Conservation (phyloP, 2,797 vertebrate species). For the Odontamblyopus lacepedii region DNA sequence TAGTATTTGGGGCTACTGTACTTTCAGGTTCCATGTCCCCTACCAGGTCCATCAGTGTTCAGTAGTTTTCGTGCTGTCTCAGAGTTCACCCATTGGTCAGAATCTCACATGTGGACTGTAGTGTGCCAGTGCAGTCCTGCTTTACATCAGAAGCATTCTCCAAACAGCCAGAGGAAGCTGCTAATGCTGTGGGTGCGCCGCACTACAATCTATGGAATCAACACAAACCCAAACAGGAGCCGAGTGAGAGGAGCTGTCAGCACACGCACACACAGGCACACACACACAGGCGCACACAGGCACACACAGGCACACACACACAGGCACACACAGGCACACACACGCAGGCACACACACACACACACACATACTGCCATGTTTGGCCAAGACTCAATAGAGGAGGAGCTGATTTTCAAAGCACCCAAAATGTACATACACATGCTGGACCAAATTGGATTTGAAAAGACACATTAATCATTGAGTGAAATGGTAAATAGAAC, state of each 20-base stretch:
- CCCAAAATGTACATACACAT: background rate
- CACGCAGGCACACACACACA: no score
- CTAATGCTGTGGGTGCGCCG: conserved; percentile 37
- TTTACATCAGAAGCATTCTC: conserved; percentile 48
- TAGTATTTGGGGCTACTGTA: no score
- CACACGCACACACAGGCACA: background rate
- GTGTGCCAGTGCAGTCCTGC: conserved; percentile 33
- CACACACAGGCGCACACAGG: background rate
- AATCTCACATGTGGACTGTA: conserved; percentile 14
- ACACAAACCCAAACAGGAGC: conserved; percentile 26
- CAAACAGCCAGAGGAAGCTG: conserved; percentile 58
- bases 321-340: no score
- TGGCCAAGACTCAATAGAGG: background rate
- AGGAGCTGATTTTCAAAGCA: background rate
- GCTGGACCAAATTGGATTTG: background rate
- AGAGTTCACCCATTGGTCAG: conserved; percentile 32
- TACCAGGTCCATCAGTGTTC: background rate
- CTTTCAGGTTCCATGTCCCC: background rate
- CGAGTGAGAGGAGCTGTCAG: conserved; percentile 9
- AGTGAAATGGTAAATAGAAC: background rate
- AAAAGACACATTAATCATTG: background rate
- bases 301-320: background rate
- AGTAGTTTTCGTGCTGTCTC: background rate
- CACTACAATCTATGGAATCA: conserved; percentile 43
- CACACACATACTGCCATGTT: background rate